These are phyloP conservation scores for Papilio gigon DNA, from an alignment of 2,888 invertebrate species.

Conservation along the genomic window DNA sequence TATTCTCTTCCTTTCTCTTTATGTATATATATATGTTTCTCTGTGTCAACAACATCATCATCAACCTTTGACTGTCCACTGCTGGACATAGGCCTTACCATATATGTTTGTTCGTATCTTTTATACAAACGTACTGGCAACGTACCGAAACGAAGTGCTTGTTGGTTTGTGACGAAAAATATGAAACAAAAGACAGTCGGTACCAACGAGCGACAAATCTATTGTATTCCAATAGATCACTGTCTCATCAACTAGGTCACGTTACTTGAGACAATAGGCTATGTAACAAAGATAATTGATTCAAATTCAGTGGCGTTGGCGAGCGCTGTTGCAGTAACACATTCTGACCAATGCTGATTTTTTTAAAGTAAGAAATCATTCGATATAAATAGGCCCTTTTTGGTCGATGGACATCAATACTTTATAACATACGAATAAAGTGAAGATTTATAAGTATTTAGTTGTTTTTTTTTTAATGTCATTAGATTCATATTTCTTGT, in stretches of 20 bases:
- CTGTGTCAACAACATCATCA: too few species aligned
- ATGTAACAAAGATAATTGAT: constrained; percentile 27
- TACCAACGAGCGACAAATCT: constrained; percentile 15
- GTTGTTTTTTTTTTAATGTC: too few species aligned
- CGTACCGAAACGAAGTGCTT: not conserved
- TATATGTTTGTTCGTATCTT: not conserved
- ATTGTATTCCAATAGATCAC: constrained; percentile 28
- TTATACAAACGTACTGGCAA: not conserved
- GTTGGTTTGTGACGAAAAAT: not conserved
- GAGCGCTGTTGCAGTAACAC: not conserved
- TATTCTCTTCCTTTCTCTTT: too few species aligned
- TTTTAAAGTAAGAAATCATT: too few species aligned
- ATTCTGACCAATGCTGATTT: too few species aligned
- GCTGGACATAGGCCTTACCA: too few species aligned
- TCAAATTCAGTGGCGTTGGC: constrained; percentile 24
- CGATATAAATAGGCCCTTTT: too few species aligned
- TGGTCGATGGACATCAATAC: not conserved
- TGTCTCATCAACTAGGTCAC: constrained; percentile 33
- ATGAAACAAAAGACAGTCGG: not conserved
- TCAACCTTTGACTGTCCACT: too few species aligned
- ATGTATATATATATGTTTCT: too few species aligned
- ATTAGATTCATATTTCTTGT: too few species aligned
- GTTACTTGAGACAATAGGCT: constrained; percentile 29
- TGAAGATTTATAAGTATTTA: not conserved
- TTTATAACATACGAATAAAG: not conserved